Conservation (phyloP, 2,888 invertebrate species). For the Entomobrya proxima region DNA sequence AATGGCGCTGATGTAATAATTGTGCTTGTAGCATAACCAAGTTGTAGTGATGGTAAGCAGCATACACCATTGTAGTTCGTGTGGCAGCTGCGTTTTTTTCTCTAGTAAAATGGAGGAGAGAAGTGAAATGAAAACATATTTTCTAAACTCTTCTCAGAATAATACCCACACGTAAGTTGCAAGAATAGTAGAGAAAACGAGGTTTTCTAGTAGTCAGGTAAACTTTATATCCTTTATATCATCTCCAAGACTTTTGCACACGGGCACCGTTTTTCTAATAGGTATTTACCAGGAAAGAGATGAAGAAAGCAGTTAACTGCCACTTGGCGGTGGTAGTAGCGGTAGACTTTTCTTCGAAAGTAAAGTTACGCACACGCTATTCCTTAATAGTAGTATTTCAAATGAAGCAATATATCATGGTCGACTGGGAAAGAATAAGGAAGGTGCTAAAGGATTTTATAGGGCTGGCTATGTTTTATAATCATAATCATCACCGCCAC, state of each 20-base stretch:
- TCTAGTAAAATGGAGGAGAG: not conserved
- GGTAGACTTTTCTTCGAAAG: not conserved
- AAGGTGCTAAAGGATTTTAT: slow-evolving; percentile 19
- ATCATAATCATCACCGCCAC: not conserved
- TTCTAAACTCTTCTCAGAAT: slow-evolving; percentile 10
- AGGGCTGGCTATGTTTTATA: not conserved
- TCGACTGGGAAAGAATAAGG: not conserved
- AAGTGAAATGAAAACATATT: slow-evolving; percentile 36
- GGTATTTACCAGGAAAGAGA: not conserved
- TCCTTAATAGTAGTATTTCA: not conserved
- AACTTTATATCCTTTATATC: not conserved
- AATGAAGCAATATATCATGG: slow-evolving; percentile 28
- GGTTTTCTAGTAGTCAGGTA: not conserved
- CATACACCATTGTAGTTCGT: not conserved
- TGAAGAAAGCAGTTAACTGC: not conserved
- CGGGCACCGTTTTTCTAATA: not conserved
- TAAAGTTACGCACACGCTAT: not conserved
- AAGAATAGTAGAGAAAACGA: not conserved
- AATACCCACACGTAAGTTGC: not conserved
- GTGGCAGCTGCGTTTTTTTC: not conserved
- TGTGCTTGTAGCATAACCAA: slow-evolving; percentile 22
- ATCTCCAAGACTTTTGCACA: too few species aligned
- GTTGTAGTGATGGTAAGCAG: not conserved
- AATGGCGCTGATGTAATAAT: slow-evolving; percentile 15
- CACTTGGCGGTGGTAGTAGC: not conserved